A percentile compares a stretch with the other conserved stretches of the same genome.
phyloP scores from a whole-genome alignment of 2,113 vertebrate species.

The Charadrius vociferus region DNA sequence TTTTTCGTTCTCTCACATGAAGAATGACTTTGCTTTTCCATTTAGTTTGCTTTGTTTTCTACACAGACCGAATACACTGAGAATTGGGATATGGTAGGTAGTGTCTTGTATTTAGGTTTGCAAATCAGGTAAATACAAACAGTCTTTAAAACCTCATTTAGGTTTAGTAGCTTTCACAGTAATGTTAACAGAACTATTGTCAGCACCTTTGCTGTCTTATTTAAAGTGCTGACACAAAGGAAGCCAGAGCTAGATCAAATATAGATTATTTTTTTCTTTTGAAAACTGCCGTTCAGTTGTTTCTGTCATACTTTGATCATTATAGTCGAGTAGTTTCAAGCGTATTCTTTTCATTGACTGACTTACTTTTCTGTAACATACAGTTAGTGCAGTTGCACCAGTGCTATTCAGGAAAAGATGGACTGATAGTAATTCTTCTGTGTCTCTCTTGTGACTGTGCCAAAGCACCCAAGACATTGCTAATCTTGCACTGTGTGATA shows the following conservation, averaged over 20 bases:
- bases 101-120: background rate
- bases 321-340: slow-evolving; percentile 14
- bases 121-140: background rate
- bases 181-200: slow-evolving; percentile 43
- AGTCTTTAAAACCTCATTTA: background rate
- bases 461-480: background rate
- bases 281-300: background rate
- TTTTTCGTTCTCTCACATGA: background rate
- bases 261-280: slow-evolving; percentile 10
- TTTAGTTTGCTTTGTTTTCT: background rate
- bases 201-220: slow-evolving; percentile 56
- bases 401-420: background rate
- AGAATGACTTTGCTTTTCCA: background rate
- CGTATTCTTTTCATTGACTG: background rate
- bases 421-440: background rate
- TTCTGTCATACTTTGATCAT: slow-evolving; percentile 21
- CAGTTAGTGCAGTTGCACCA: background rate
- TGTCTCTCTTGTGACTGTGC: background rate
- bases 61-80: background rate
- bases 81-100: background rate
- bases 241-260: slow-evolving; percentile 57
- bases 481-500: background rate
- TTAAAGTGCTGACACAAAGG: slow-evolving; percentile 62
- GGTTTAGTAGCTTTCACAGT: slow-evolving; percentile 1
- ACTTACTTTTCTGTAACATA: background rate